Evolutionary conservation across 2,888 invertebrate genomes (phyloP), one percentile per base, ranked within the genome.

Genomic region (Arge pagana): DNA sequence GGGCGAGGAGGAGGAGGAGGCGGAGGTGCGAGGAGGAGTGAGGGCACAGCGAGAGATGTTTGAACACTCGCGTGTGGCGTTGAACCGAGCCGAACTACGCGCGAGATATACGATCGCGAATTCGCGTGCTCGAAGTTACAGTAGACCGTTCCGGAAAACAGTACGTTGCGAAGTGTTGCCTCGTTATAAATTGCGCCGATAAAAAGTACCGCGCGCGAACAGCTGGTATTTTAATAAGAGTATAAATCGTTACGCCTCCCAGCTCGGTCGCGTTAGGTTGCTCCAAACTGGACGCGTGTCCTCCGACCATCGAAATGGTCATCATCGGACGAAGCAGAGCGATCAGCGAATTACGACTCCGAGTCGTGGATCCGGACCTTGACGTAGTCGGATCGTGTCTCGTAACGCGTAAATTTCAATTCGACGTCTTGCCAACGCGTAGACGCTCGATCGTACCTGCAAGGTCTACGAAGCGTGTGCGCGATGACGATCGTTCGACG

Each of bases 51-150:
- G n/a, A n/a, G n/a, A n/a, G n/a, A n/a, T n/a, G n/a, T n/a, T n/a
- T n/a, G n/a, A n/a, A n/a, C n/a, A n/a, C n/a, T n/a, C n/a, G n/a
- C n/a, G n/a, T n/a, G n/a, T n/a, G n/a, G n/a, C n/a, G n/a, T n/a
- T n/a, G n/a, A n/a, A n/a, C n/a, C n/a, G 10, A n/a, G 13, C 3
- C 19, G 16, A 21, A 7, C 42, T 8, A 15, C 18, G 31, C 30
- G 23, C 11, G 30, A 28, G 42, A 28, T 42, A n/a, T 15, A 42
- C 42, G 31, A 42, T 42, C 42, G 28, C 11, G 16, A 11, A 26
- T 30, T 42, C 42, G 42, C 42, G 42, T 42, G 42, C 42, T 42
- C 31, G 30, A 42, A 28, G 42, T 31, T n/a, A n/a, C n/a, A n/a
- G 40, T 16, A n/a, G 24, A 15, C 26, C 26, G 15, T 16, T 41